Evolutionary conservation across 2,113 vertebrate species (phyloP).

Genomic region (Salvelinus alpinus): DNA sequence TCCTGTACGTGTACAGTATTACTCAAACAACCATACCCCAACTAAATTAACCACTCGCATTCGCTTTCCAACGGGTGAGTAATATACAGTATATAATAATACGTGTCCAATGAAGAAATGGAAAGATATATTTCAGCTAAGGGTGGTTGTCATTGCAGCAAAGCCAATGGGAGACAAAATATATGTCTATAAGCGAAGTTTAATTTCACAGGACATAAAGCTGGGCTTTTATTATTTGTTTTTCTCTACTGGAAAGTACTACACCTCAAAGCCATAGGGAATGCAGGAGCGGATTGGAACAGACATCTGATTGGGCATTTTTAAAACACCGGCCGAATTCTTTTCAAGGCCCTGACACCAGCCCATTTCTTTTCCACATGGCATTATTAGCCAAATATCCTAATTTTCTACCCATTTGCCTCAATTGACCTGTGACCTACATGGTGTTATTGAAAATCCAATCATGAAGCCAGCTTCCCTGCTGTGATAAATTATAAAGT

Average conservation of each 20-base stretch:
- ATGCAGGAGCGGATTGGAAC: neutral
- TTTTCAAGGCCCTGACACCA: no score
- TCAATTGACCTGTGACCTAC: neutral
- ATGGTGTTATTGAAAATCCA: slow-evolving; percentile 56
- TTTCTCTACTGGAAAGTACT: slow-evolving; percentile 32
- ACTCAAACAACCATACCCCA: slow-evolving; percentile 41
- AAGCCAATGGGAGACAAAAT: slow-evolving; percentile 45
- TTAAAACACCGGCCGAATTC: no score
- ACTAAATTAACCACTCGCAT: slow-evolving; percentile 40
- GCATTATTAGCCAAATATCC: no score
- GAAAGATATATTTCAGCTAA: slow-evolving; percentile 27
- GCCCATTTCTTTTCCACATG: no score
- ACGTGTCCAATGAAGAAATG: no score
- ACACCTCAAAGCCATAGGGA: slow-evolving; percentile 49
- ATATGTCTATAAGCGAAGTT: slow-evolving; percentile 51
- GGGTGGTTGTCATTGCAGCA: neutral
- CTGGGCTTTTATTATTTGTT: slow-evolving; percentile 55
- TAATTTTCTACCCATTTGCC: no score
- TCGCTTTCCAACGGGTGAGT: slow-evolving; percentile 30
- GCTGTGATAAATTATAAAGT: slow-evolving; percentile 32
- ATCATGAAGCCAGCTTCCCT: slow-evolving; percentile 49
- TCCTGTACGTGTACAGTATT: slow-evolving; percentile 22
- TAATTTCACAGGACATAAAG: slow-evolving; percentile 78
- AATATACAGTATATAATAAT: slow-evolving; percentile 1
- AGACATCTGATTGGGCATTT: no score